Percentiles rank a stretch among this genome's conserved stretches.
phyloP scores from a whole-genome alignment of 1,140 invertebrate species.

The Oryctes rhinoceros region DNA sequence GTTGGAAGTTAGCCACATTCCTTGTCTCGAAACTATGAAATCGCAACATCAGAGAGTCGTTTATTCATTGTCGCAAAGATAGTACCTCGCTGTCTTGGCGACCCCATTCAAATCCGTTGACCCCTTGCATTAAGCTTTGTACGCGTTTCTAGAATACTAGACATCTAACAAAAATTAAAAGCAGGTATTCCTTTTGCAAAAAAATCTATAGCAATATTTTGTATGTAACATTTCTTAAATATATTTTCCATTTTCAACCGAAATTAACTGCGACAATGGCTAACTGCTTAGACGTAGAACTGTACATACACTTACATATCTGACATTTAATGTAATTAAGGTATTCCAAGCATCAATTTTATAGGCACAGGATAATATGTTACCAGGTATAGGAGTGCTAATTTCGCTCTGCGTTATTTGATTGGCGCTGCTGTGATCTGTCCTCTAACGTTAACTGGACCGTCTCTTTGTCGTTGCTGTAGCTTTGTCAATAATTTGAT shows the following conservation, averaged over 20 bases:
- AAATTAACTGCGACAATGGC: background rate
- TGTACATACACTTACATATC: background rate
- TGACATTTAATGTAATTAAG: background rate
- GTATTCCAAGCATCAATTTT: background rate
- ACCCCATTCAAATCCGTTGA: background rate
- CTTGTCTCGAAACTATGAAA: slow-evolving; percentile 11
- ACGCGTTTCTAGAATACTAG: background rate
- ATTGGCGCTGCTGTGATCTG: background rate
- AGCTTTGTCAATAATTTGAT: slow-evolving; percentile 14
- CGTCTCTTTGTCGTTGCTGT: background rate
- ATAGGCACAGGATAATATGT: background rate
- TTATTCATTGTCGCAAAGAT: slow-evolving; percentile 13
- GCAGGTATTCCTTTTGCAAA: too few species aligned
- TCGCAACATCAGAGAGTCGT: slow-evolving; percentile 13
- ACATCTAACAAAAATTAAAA: too few species aligned
- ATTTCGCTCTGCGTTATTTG: background rate
- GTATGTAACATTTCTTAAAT: too few species aligned
- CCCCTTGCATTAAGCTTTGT: background rate
- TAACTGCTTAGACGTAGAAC: background rate
- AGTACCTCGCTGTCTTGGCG: background rate
- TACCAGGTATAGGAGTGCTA: background rate
- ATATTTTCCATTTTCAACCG: too few species aligned
- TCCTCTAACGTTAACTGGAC: background rate
- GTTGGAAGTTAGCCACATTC: slow-evolving; percentile 24
- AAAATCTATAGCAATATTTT: too few species aligned